A percentile compares a stretch with the other conserved stretches of the same genome.
phyloP scores from a whole-genome alignment of 2,797 vertebrate species.

The Brotogeris chrysoptera region DNA sequence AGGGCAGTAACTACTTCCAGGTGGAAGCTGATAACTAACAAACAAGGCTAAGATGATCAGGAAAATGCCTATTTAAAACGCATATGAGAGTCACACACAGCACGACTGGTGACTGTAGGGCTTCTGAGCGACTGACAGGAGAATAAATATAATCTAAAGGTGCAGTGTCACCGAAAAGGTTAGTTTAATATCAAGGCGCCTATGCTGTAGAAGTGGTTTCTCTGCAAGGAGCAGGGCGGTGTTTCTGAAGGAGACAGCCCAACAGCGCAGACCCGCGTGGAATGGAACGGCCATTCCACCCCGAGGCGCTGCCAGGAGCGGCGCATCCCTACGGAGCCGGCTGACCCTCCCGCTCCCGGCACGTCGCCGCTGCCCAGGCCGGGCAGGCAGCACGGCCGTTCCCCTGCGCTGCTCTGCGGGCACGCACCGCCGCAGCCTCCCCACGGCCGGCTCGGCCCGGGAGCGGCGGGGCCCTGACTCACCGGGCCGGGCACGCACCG shows the following conservation, averaged over 20 bases:
- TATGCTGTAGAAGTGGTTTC: accelerated
- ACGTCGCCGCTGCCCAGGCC: neutral
- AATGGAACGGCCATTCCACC: accelerated
- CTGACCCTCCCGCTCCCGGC: neutral
- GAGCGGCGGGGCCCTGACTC: neutral
- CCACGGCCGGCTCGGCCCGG: neutral
- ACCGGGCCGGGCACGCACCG: neutral
- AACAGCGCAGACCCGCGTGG: neutral
- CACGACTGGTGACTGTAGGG: neutral
- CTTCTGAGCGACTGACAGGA: neutral
- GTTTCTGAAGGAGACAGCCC: accelerated
- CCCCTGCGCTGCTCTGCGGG: neutral
- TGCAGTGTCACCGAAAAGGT: neutral
- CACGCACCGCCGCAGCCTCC: neutral
- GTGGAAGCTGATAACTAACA: neutral
- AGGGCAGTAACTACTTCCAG: neutral
- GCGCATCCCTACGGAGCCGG: neutral
- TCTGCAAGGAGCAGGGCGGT: accelerated
- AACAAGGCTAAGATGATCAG: neutral
- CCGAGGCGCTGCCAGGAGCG: accelerated
- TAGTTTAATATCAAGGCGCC: accelerated
- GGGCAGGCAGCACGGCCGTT: neutral
- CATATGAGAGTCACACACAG: neutral
- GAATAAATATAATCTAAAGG: neutral
- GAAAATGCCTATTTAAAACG: neutral